Conservation (phyloP, 2,797 vertebrate genomes). For the Pristis pectinata region DNA sequence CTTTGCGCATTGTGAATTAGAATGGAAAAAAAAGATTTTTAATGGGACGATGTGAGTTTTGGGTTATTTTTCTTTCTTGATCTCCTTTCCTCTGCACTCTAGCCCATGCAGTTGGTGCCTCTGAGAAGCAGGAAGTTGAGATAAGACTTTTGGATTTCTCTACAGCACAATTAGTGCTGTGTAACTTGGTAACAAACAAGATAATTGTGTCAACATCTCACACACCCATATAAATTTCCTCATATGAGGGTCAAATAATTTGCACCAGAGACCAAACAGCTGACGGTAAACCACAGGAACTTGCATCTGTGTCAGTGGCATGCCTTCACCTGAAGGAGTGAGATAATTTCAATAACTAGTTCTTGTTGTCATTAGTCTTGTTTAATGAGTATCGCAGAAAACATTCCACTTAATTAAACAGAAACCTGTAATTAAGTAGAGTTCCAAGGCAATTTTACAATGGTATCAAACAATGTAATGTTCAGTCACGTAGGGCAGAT, state of each 20-base stretch:
- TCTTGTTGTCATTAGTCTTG: neutral
- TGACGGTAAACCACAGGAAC: neutral
- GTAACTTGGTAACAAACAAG: too few species aligned
- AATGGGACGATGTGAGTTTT: neutral
- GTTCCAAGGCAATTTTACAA: too few species aligned
- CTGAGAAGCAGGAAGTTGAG: neutral
- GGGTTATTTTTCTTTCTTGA: neutral
- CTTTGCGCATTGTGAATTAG: neutral
- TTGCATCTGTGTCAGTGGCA: neutral
- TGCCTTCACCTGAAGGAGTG: neutral
- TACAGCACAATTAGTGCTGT: neutral
- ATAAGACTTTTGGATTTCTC: neutral
- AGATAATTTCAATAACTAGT: neutral
- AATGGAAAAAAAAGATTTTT: neutral
- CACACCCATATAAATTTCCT: neutral
- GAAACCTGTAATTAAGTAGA: too few species aligned
- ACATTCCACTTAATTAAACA: neutral
- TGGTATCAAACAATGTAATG: too few species aligned
- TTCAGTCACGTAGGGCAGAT: too few species aligned
- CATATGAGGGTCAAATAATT: neutral
- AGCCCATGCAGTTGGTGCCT: neutral
- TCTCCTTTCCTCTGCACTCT: neutral
- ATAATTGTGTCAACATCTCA: neutral
- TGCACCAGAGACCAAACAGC: neutral
- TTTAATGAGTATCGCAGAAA: neutral